Conservation (phyloP, 1,140 invertebrate genomes). For the Oedothorax gibbosus region DNA sequence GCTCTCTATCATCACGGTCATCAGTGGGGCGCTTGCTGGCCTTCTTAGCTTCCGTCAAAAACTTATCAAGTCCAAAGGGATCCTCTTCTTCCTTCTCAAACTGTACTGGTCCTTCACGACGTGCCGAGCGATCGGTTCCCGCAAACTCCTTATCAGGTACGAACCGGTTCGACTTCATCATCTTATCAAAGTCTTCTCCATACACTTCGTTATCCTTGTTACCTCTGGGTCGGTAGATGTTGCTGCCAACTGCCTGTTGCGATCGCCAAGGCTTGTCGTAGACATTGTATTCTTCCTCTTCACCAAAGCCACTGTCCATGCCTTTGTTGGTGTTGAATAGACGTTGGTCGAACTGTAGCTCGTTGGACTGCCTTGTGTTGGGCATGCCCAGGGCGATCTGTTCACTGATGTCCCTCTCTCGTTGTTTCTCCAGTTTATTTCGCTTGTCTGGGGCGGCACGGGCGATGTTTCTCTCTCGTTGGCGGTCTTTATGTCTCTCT, state of each 20-base stretch:
- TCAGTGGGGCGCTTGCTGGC: conserved; percentile 69
- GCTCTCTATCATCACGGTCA: conserved; percentile 40
- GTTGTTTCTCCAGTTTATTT: conserved; percentile 87
- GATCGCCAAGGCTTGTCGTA: conserved; percentile 87
- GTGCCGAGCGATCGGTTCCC: conserved; percentile 80
- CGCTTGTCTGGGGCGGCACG: conserved; percentile 95
- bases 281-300: conserved; percentile 98
- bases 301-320: conserved; percentile 95
- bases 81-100: conserved; percentile 93
- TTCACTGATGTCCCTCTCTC: conserved; percentile 97
- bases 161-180: conserved; percentile 86
- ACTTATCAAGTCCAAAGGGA: conserved; percentile 97
- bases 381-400: conserved; percentile 98
- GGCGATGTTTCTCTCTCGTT: conserved; percentile 91
- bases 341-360: conserved; percentile 94
- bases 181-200: conserved; percentile 86
- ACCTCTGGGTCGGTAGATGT: conserved; percentile 92
- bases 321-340: conserved; percentile 96
- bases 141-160: conserved; percentile 97
- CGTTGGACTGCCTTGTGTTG: conserved; percentile 78
- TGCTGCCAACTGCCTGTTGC: conserved; percentile 83
- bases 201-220: conserved; percentile 90
- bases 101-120: conserved; percentile 92
- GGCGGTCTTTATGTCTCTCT: conserved; percentile 91
- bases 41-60: conserved; percentile 95